A percentile compares a stretch with the other conserved stretches of the same genome.
These are phyloP conservation scores for Hormaphis cornu DNA, from an alignment of 1,140 invertebrate species.

Conservation along the genomic window DNA sequence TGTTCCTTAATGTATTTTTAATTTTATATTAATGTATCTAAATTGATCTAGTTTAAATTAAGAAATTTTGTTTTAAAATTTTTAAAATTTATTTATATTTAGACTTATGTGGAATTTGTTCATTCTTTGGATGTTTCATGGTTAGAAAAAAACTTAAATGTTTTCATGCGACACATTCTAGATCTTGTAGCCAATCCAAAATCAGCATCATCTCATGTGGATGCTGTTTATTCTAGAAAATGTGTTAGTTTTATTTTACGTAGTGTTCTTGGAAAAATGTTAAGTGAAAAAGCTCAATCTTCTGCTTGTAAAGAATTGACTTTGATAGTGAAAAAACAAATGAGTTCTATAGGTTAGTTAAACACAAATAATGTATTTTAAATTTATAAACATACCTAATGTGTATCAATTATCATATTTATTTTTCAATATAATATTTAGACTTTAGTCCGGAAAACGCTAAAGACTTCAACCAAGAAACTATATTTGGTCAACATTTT, in stretches of 20 bases:
- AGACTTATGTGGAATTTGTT: constrained; percentile 90
- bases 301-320: constrained; percentile 91
- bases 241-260: constrained; percentile 93
- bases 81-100: constrained; percentile 39
- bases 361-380: no score
- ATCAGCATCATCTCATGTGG: constrained; percentile 87
- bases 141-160: constrained; percentile 83
- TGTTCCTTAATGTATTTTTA: no score
- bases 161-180: constrained; percentile 77
- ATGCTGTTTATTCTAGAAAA: constrained; percentile 94
- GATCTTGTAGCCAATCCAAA: constrained; percentile 82
- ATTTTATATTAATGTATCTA: constrained; percentile 26
- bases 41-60: constrained; percentile 24
- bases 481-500: constrained; percentile 86
- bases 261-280: constrained; percentile 80
- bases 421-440: no score
- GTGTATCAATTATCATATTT: no score
- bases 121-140: constrained; percentile 86
- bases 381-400: no score
- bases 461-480: constrained; percentile 80
- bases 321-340: constrained; percentile 83
- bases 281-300: constrained; percentile 93
- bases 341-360: constrained; percentile 71
- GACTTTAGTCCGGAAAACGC: constrained; percentile 84
- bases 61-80: neutral